These are phyloP conservation scores for Ramphastos sulfuratus DNA, from an alignment of 2,113 vertebrate species.

Conservation along the genomic window DNA sequence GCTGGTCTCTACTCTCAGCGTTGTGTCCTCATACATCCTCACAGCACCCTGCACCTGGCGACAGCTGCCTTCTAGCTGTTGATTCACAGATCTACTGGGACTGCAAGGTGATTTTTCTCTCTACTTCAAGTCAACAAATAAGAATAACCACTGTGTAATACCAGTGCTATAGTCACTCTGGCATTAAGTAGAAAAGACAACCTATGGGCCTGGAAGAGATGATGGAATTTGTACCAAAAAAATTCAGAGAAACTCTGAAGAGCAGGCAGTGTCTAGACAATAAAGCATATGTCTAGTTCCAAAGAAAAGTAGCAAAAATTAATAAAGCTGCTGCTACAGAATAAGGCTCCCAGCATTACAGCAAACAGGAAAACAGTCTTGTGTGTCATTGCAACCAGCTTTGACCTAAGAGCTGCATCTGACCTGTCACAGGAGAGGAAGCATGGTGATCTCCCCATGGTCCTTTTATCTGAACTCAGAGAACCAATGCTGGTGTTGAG, in stretches of 20 bases:
- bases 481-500: not conserved
- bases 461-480: not conserved
- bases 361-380: not conserved
- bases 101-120: not conserved
- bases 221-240: not conserved
- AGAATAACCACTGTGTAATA: not conserved
- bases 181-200: not conserved
- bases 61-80: not conserved
- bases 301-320: not conserved
- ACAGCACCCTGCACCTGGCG: too few relatives aligned
- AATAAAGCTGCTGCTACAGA: not conserved
- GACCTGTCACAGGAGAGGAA: not conserved
- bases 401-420: not conserved
- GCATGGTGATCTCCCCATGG: not conserved
- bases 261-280: not conserved
- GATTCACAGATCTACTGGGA: not conserved
- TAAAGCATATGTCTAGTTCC: not conserved
- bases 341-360: not conserved
- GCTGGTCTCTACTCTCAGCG: accelerated
- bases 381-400: not conserved
- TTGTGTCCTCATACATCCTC: not conserved
- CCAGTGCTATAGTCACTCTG: not conserved
- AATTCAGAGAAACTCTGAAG: not conserved
- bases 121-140: not conserved
- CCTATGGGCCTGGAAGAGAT: not conserved